phyloP scores from a whole-genome alignment of 2,888 invertebrate species.

The Autographa gamma region DNA sequence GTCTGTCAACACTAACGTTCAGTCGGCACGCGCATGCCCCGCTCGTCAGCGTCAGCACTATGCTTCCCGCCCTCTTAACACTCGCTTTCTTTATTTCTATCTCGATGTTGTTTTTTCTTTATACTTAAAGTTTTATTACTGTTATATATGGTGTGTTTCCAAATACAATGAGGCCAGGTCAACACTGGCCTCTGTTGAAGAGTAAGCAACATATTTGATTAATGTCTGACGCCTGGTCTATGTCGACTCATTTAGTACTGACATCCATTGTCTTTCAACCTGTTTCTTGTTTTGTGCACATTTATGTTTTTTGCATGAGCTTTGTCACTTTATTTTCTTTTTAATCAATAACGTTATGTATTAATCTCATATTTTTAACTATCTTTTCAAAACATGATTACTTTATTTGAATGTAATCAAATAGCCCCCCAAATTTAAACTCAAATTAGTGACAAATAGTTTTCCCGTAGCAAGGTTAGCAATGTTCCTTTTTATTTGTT shows the following conservation, averaged over 20 bases:
- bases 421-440: background rate
- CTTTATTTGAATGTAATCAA: conserved; percentile 15
- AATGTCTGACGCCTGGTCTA: conserved; percentile 55
- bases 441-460: conserved; percentile 30
- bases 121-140: conserved; percentile 38
- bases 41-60: conserved; percentile 62
- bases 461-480: conserved; percentile 46
- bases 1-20: conserved; percentile 77
- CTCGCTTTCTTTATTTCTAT: conserved; percentile 64
- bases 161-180: conserved; percentile 51
- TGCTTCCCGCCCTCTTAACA: conserved; percentile 65
- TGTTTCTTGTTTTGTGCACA: conserved; percentile 61
- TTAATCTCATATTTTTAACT: background rate
- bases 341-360: background rate
- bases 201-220: conserved; percentile 41
- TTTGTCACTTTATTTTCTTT: conserved; percentile 43
- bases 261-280: conserved; percentile 85
- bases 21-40: conserved; percentile 70
- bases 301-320: conserved; percentile 39
- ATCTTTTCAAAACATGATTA: background rate
- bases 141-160: conserved; percentile 44
- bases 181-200: conserved; percentile 45
- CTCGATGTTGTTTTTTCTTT: conserved; percentile 57
- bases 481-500: conserved; percentile 74
- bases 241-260: conserved; percentile 61